phyloP scores from a whole-genome alignment of 1,140 invertebrate genomes.

The Octopus bimaculoides region DNA sequence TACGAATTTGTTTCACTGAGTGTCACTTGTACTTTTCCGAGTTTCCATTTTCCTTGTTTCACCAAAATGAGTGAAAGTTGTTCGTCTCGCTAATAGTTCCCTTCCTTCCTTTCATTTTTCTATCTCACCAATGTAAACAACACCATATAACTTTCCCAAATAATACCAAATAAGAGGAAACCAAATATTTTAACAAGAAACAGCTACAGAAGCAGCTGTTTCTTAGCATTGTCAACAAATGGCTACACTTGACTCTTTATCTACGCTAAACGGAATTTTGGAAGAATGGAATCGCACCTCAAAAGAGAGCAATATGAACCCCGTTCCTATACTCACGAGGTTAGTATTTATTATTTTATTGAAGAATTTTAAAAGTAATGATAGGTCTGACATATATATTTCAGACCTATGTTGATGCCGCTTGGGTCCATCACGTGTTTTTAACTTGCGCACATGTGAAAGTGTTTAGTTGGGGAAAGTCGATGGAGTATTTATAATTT shows the following conservation, averaged over 20 bases:
- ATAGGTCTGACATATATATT: too few relatives aligned
- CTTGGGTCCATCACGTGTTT: not conserved
- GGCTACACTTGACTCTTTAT: conserved; percentile 39
- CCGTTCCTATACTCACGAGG: conserved; percentile 27
- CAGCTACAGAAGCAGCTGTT: too few relatives aligned
- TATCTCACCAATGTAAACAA: too few relatives aligned
- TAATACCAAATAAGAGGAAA: too few relatives aligned
- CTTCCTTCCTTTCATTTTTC: too few relatives aligned
- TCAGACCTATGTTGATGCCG: not conserved
- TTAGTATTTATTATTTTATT: conserved; percentile 12
- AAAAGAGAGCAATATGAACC: conserved; percentile 20
- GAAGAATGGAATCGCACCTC: conserved; percentile 36
- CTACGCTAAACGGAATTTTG: conserved; percentile 32
- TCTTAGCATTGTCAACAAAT: conserved; percentile 15
- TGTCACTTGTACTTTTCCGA: too few relatives aligned
- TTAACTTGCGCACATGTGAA: not conserved
- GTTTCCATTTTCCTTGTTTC: too few relatives aligned
- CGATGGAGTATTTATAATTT: not conserved
- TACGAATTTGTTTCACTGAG: too few relatives aligned
- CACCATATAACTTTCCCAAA: too few relatives aligned
- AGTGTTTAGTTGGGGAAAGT: not conserved
- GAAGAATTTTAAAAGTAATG: not conserved
- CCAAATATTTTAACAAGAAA: too few relatives aligned
- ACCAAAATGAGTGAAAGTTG: too few relatives aligned
- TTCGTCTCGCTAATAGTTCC: too few relatives aligned